These are phyloP conservation scores for Phyllostomus hastatus DNA, from an alignment of 2,113 vertebrate species.

Conservation along the genomic window DNA sequence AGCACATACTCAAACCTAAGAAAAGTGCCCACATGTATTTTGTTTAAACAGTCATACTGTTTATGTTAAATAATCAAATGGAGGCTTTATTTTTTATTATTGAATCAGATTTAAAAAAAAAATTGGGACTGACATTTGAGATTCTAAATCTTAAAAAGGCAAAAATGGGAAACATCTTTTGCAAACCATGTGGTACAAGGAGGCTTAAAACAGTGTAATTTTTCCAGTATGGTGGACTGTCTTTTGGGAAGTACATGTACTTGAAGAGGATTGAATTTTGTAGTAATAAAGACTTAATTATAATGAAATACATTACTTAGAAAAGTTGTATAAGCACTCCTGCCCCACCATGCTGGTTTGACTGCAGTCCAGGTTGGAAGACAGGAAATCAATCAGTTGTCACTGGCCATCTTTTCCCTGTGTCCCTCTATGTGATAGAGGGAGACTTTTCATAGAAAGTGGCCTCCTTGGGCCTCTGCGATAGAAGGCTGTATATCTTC, in stretches of 20 bases:
- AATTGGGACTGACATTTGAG: background rate
- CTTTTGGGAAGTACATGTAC: background rate
- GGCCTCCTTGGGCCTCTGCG: background rate
- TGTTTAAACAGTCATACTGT: background rate
- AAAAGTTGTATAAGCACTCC: background rate
- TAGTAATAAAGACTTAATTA: background rate
- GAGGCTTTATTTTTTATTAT: background rate
- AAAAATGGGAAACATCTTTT: background rate
- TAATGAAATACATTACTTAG: background rate
- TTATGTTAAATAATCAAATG: background rate
- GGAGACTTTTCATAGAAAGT: background rate
- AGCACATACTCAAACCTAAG: background rate
- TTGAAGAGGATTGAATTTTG: background rate
- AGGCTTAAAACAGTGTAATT: background rate
- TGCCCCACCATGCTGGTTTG: background rate
- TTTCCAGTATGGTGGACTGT: background rate
- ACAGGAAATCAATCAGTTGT: background rate
- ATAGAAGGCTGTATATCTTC: background rate
- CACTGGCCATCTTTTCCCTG: background rate
- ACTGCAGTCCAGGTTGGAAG: too few species aligned
- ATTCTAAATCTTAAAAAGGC: background rate
- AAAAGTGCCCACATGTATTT: background rate
- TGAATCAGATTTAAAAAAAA: background rate
- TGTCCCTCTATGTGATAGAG: background rate
- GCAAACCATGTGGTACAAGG: background rate